These are phyloP conservation scores for Platyura marginata DNA, from an alignment of 1,140 invertebrate genomes.

Conservation along the genomic window DNA sequence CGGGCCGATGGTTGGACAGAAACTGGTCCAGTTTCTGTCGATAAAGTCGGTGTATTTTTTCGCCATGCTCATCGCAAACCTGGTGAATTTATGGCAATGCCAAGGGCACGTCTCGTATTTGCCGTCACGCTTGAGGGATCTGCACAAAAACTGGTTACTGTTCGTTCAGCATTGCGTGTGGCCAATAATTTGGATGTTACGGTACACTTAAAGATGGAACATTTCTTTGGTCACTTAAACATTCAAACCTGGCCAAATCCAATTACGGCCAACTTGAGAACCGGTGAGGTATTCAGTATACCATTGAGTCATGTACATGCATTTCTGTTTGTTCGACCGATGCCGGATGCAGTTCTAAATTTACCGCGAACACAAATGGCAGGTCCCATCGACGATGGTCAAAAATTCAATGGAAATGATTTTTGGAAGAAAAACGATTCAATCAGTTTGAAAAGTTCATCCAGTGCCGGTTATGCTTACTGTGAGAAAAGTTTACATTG, in stretches of 20 bases:
- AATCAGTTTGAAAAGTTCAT: not conserved
- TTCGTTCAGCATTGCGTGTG: constrained; percentile 73
- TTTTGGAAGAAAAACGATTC: constrained; percentile 2
- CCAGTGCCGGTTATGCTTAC: constrained; percentile 1
- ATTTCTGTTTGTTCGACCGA: constrained; percentile 3
- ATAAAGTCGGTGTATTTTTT: constrained; percentile 89
- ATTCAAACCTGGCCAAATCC: constrained; percentile 1
- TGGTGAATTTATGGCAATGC: constrained; percentile 15
- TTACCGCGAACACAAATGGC: not conserved
- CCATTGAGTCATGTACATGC: constrained; percentile 21
- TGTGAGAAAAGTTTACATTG: constrained; percentile 10
- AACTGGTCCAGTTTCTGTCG: constrained; percentile 76
- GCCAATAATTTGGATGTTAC: constrained; percentile 54
- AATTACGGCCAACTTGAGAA: constrained; percentile 9
- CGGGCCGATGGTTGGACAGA: constrained; percentile 79
- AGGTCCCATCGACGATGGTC: not conserved
- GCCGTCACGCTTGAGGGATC: constrained; percentile 81
- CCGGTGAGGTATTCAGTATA: constrained; percentile 15
- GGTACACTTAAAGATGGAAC: constrained; percentile 51
- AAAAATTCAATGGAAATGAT: not conserved
- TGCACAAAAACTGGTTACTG: constrained; percentile 87
- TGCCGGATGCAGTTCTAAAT: not conserved
- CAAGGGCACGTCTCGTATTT: constrained; percentile 58
- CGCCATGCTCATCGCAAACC: constrained; percentile 44
- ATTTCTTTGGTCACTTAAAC: constrained; percentile 23